A percentile compares a stretch with the other conserved stretches of the same genome.
phyloP scores from a whole-genome alignment of 2,113 vertebrate genomes.

The Pseudorectes ferrugineus region DNA sequence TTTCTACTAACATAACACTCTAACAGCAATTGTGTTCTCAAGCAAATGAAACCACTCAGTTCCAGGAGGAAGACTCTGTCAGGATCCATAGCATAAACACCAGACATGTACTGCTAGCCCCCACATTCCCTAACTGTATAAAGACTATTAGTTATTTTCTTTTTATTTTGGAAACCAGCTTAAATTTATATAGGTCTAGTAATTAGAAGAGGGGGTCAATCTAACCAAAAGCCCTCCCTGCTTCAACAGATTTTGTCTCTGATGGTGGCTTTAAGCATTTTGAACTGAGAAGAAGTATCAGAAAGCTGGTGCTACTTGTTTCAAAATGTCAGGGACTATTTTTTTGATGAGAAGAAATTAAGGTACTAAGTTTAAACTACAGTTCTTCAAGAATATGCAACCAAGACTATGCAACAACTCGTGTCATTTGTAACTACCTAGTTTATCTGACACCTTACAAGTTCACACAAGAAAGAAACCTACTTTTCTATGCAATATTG shows the following conservation, averaged over 20 bases:
- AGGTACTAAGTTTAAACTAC: not conserved
- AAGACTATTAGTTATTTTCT: not conserved
- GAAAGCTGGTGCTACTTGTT: not conserved
- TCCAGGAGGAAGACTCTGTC: not conserved
- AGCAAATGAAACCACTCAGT: not conserved
- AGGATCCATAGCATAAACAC: not conserved
- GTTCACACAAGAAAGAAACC: not conserved
- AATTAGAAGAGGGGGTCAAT: rapidly evolving
- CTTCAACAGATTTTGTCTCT: not conserved
- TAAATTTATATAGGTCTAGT: not conserved
- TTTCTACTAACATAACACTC: rapidly evolving
- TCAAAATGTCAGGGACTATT: not conserved
- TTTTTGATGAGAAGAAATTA: not conserved
- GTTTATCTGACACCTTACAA: not conserved
- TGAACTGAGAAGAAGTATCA: not conserved
- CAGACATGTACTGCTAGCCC: not conserved
- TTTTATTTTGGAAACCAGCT: not conserved
- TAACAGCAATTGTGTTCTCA: not conserved
- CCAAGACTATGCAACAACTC: not conserved
- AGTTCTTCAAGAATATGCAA: not conserved
- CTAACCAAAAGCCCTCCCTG: not conserved
- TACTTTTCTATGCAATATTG: not conserved
- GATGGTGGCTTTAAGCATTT: not conserved
- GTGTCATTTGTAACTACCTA: not conserved
- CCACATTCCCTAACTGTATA: not conserved